Evolutionary conservation across 2,888 invertebrate species (phyloP).

Genomic region (Prosapia bicincta): DNA sequence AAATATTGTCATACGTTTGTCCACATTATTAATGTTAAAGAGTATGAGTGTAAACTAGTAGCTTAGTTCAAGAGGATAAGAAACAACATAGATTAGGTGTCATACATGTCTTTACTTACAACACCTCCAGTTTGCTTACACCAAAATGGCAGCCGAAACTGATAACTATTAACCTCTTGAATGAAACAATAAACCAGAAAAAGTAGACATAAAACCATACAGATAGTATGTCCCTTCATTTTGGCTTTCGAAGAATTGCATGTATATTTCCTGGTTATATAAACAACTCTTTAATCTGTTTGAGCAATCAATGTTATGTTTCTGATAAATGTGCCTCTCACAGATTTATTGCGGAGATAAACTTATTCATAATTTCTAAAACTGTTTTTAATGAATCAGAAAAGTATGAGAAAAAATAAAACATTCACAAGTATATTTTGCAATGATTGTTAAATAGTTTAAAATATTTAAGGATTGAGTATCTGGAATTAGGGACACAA

Average conservation of each 20-base stretch:
- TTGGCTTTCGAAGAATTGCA: neutral
- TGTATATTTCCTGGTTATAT: neutral
- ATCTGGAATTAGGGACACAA: no score
- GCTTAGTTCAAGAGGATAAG: no score
- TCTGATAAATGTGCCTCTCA: neutral
- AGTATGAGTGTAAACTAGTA: no score
- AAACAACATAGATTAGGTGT: no score
- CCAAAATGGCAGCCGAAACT: neutral
- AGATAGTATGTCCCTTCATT: neutral
- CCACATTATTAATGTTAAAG: no score
- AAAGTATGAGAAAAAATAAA: no score
- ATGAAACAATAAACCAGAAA: neutral
- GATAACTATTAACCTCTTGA: neutral
- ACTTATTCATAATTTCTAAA: neutral
- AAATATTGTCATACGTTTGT: no score
- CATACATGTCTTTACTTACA: neutral
- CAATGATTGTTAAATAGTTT: no score
- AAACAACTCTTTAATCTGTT: neutral
- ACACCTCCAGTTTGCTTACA: neutral
- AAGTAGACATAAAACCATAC: neutral
- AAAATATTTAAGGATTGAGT: no score
- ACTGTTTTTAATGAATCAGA: no score
- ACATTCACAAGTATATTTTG: no score
- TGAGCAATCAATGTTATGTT: no score
- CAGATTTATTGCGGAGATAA: neutral